Base-by-base conservation (phyloP, 2,888 invertebrate species). In the Chaetogeoica ovagalla region DNA sequence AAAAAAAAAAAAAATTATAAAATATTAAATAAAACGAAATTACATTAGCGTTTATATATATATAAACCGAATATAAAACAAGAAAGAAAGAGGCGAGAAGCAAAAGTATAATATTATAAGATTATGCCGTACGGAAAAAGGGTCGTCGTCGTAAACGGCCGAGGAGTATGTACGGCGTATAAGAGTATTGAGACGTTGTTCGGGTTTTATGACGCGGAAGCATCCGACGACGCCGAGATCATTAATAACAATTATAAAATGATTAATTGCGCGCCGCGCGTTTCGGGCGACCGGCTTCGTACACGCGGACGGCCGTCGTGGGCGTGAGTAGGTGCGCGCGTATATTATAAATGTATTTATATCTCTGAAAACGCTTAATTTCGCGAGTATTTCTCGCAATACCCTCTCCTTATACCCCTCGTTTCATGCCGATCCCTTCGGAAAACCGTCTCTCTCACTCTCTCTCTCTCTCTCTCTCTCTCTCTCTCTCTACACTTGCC, bases 231-330 rank as follows among this genome's bases (percentile, higher is more conserved):
- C 69, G 81, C 72, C 52, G 72, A 82, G 81, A 81, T 81, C 81
- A 81, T 82, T 81, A 81, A 82, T 76, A 77, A 81, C 79, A 77
- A 83, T 79, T 82, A 81, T 75, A 68, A 82, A 74, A 77, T 81
- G 81, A 77, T 73, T 81, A 72, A 81, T 81, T 39, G 66, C 43
- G 74, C 62, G 76, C 69, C 30, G 30, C 30, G 4, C 30, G 43
- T 69, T 9, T 71, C 71, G 70, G 69, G 77, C 57, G 75, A 55
- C 30, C 62, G 63, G 62, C 65, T 19, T n/a, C n/a, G n/a, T n/a
- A n/a, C n/a, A n/a, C n/a, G 69, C 39, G 70, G 81, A 55, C 76
- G 70, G 81, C 37, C 48, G 63, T 2, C 8, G 43, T 43, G 4
- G 68, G 68, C n/a, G n/a, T n/a, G n/a, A n/a, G 30, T 19, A 19